Evolutionary conservation across 2,888 invertebrate genomes (phyloP), one percentile per base, ranked within the genome.

Genomic region (Apomyelois bistriatella): DNA sequence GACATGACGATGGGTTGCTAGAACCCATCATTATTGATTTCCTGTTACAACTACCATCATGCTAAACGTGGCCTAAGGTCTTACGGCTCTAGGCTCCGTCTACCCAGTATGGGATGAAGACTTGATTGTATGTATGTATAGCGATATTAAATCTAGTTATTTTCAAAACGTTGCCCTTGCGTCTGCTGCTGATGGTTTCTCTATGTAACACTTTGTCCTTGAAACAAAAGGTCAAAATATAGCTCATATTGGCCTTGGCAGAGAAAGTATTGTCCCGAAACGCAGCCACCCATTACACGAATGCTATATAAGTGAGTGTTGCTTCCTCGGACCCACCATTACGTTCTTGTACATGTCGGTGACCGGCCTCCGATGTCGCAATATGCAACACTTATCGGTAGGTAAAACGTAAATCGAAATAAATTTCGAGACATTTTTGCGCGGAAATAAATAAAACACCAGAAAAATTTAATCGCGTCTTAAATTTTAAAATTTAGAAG

Each of bases 331-430:
- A 65, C 74, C 56, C 64, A 80, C 74, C 80, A 89, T 77, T 82
- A 81, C 82, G 77, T 80, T 71, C 72, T 72, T 78, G 79, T 71
- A 72, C 72, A 72, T 79, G 79, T 71, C 74, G 72, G 79, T 79
- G 72, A 79, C 72, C 74, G 79, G 77, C 72, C 76, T 73, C 70
- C 74, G 77, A 73, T 72, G 66, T 73, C 67, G 67, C 84, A 88
- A 77, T 76, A 90, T 90, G 90, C 85, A 82, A 82, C 85, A 80
- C 71, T 74, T 83, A 82, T 82, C 85, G 90, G 90, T 90, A 85
- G 86, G 90, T 89, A 84, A 68, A 65, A 59, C 49, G 69, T 15
- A 64, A 69, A 53, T 56, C 52, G 52, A 48, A 15, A 32, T 13
- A 61, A 49, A 55, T 8, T 32, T 32, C 32, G 5, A 35, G 60